Evolutionary conservation across 2,888 invertebrate genomes (phyloP), one percentile per base, ranked within the genome.

Genomic region (Heliconius sara): DNA sequence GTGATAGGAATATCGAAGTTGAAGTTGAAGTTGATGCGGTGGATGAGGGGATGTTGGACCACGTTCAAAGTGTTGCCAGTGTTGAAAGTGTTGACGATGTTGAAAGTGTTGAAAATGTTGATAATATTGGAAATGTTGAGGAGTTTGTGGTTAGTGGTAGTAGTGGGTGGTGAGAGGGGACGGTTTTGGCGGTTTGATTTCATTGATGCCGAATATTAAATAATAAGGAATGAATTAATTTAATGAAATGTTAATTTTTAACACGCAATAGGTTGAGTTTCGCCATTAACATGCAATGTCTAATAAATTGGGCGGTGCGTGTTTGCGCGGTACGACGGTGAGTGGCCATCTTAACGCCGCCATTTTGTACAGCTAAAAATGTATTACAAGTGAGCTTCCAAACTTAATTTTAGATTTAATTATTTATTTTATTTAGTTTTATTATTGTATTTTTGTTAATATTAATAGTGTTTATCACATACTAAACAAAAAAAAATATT

Each of bases 111-210:
- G 52, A 52, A 52, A 52, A 52, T 52, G 52, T 52, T 52, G 19
- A 52, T 7, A 52, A 52, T 52, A 52, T 52, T 52, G 52, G 65
- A 4, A 39, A 79, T 0, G 73, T 76, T 9, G 77, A 76, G 3
- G 81, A 71, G 1, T 83, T 72, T 76, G 72, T 79, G 10, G 19
- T 81, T 19, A 27, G 65, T n/a, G 76, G 39, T n/a, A 43, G 60
- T 63, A 63, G 60, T 63, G 60, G 25, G 60, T 63, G 60, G 60
- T 52, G 52, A 52, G 52, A 52, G 19, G 19, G 52, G 52, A 52
- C 52, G 19, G 52, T 5, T 2, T 52, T 52, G 52, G 52, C 52
- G 52, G 16, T 52, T 52, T 19, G 16, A 19, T 52, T 52, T 19
- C 16, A 5, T 52, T 52, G 52, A 52, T 52, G 52, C 52, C 52